Percentiles rank a stretch among this genome's conserved stretches.
These are phyloP conservation scores for Ageneiosus marmoratus DNA, from an alignment of 2,113 vertebrate genomes.

Conservation along the genomic window DNA sequence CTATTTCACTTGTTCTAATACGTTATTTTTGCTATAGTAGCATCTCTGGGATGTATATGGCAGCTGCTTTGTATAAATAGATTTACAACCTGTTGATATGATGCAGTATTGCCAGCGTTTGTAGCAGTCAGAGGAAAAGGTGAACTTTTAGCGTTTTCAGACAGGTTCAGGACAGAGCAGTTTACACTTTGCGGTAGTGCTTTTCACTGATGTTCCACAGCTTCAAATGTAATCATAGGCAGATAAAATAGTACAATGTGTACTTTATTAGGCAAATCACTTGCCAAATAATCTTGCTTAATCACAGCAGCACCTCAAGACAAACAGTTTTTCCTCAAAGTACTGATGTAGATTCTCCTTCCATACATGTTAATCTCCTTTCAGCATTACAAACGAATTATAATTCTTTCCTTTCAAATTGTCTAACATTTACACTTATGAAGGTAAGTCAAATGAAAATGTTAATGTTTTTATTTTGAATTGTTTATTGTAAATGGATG, in stretches of 20 bases:
- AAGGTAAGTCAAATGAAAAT: background rate
- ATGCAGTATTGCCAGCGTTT: background rate
- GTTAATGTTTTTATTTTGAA: background rate
- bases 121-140: background rate
- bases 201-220: background rate
- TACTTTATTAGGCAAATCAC: too few relatives aligned
- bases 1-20: background rate
- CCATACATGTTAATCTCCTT: background rate
- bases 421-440: background rate
- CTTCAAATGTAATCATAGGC: background rate
- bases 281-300: too few relatives aligned
- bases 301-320: background rate
- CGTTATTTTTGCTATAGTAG: background rate
- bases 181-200: background rate
- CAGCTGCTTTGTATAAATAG: background rate
- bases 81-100: background rate
- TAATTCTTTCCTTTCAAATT: background rate
- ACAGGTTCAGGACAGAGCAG: background rate
- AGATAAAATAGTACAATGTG: background rate
- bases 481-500: background rate
- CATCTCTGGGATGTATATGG: background rate
- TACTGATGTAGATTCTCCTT: background rate
- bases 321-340: background rate
- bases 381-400: background rate
- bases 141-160: background rate